Base-by-base conservation (phyloP, 2,888 invertebrate genomes). In the Rhyacophila evoluta region DNA sequence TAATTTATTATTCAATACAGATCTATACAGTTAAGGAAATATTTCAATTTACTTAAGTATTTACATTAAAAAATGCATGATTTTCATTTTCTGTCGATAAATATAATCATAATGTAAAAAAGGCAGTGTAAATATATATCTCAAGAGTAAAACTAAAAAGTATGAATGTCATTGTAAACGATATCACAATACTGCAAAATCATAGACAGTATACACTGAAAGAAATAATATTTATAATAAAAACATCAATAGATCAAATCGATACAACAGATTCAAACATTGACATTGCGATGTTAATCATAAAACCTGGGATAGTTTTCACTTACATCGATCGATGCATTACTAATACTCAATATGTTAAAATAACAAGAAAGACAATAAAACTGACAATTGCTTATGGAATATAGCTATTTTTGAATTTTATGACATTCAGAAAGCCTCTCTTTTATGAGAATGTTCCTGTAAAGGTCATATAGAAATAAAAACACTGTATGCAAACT, bases 251-350 rank as follows among this genome's bases (percentile, higher is more conserved):
- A 10, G 55, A 2, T 19, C 10, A 55, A 55, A 55, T 55, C 55
- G 19, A 55, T 55, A 55, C 6, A 55, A 55, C 55, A 55, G 55
- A 55, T 55, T 55, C 25, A 55, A 55, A 55, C 55, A 55, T 55
- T 55, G 55, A 55, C 55, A 55, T 55, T 55, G 6, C 19, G 55
- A 4, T 33, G 8, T 8, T 55, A 25, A 25, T 55, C 55, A 2
- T 1, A 55, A 55, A 55, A 55, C 55, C 55, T 25, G 25, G 19
- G 55, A 55, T 55, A 55, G 55, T 55, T 55, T 55, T 55, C n/a
- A n/a, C n/a, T n/a, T n/a, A n/a, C n/a, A n/a, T n/a, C n/a, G n/a
- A n/a, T n/a, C n/a, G n/a, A n/a, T n/a, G n/a, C n/a, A n/a, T n/a
- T n/a, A n/a, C n/a, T n/a, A n/a, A n/a, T n/a, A n/a, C n/a, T n/a